phyloP scores from a whole-genome alignment of 2,797 vertebrate species.

The Corythornis leucogaster region DNA sequence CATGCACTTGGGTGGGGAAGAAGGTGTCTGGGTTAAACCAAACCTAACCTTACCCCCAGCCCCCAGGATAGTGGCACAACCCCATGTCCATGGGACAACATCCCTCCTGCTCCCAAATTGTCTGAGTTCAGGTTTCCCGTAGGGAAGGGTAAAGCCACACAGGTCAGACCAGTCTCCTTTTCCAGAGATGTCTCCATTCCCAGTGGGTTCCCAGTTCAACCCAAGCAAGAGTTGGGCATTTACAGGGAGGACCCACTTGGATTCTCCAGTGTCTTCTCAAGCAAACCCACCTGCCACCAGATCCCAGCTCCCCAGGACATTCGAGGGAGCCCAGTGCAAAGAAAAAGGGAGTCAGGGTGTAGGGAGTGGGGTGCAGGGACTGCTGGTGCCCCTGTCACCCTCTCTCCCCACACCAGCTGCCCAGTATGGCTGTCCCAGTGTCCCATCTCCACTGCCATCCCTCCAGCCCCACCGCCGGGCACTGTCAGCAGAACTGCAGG shows the following conservation, averaged over 20 bases:
- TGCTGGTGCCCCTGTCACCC: not conserved
- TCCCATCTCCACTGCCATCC: not conserved
- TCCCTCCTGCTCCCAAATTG: not conserved
- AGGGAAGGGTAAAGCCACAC: not conserved
- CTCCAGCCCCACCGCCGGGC: not conserved
- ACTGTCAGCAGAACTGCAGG: slow-evolving; percentile 66
- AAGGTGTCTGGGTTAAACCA: not conserved
- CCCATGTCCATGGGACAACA: fast-evolving
- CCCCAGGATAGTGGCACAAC: not conserved
- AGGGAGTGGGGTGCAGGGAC: not conserved
- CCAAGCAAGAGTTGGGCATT: not conserved
- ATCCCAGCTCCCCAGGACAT: fast-evolving
- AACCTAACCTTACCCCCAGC: not conserved
- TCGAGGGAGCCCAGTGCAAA: not conserved
- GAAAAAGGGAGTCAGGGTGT: not conserved
- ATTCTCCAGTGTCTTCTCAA: not conserved
- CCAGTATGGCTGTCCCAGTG: not conserved
- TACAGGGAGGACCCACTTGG: not conserved
- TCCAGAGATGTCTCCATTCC: not conserved
- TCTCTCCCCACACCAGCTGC: not conserved
- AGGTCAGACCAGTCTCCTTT: not conserved
- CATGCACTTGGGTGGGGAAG: not conserved
- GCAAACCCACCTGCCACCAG: not conserved
- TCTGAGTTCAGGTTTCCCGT: not conserved
- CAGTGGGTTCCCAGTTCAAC: not conserved